Evolutionary conservation across 2,797 vertebrate species (phyloP), one percentile per base, ranked within the genome.

Genomic region (Varecia variegata): DNA sequence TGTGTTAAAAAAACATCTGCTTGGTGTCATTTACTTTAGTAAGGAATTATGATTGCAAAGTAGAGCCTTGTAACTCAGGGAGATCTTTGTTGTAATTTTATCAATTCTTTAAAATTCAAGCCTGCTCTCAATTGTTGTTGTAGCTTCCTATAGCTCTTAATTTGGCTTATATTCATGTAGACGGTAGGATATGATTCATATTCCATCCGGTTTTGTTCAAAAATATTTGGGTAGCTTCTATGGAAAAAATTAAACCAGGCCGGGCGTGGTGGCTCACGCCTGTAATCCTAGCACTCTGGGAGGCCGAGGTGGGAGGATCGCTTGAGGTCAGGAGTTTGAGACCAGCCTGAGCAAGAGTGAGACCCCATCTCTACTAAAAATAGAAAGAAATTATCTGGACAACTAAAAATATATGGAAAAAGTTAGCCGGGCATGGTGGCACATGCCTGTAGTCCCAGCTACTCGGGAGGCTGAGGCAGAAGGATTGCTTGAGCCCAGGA

Each of bases 1-100:
- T 58, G 56, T 56, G 54, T 58, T 58, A 81, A 89, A 87, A 92
- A 58, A 35, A 95, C 2, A 77, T 52, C 62, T 82, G 52, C 52
- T 70, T n/a, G 9, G 54, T 87, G 56, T 95, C 38, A 67, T 95
- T 93, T 89, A 76, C 47, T 89, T 94, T 94, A 85, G 43, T 86
- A 71, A 87, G 76, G 40, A 54, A 54, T 62, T 58, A 11, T 67
- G 13, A 88, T 47, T 79, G 38, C 76, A 76, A n/a, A 65, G 32
- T 35, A 77, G 40, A 74, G 27, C 25, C 40, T 62, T 84, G 35
- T 56, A 83, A 76, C 60, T 84, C 20, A 74, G 92, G 38, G 21
- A 80, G 58, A 12, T 40, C 23, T 38, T 77, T 74, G 54, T 21
- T 45, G 27, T 71, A 71, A 38, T 91, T 82, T 74, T 54, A 52